phyloP scores from a whole-genome alignment of 2,888 invertebrate species.

The Heliconius aoede region DNA sequence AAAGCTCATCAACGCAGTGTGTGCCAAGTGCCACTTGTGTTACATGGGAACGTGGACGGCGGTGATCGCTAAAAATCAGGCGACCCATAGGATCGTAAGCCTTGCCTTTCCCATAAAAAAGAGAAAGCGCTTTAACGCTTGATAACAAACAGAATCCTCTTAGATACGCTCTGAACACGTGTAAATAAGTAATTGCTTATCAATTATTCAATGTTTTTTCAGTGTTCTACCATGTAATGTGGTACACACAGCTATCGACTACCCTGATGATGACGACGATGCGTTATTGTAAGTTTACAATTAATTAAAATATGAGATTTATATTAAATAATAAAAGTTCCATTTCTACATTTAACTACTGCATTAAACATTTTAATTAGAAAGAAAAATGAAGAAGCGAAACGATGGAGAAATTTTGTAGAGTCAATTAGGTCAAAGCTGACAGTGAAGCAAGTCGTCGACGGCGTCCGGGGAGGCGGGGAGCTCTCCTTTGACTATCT shows the following conservation, averaged over 20 bases:
- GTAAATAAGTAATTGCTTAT: neutral
- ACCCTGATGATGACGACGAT: conserved; percentile 64
- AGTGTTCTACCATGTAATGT: conserved; percentile 87
- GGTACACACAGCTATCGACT: conserved; percentile 73
- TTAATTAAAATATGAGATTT: too few relatives aligned
- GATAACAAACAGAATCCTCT: neutral
- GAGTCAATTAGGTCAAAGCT: conserved; percentile 90
- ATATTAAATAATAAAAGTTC: neutral
- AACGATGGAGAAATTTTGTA: conserved; percentile 88
- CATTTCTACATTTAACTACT: neutral
- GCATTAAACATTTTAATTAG: conserved; percentile 52
- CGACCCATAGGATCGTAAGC: too few relatives aligned
- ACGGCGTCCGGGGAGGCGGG: conserved; percentile 90
- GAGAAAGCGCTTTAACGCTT: too few relatives aligned
- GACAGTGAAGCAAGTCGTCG: conserved; percentile 93
- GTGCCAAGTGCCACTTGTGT: too few relatives aligned
- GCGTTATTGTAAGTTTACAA: conserved; percentile 69
- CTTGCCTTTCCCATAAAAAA: too few relatives aligned
- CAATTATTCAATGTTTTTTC: conserved; percentile 33
- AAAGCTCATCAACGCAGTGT: too few relatives aligned
- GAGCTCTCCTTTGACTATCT: conserved; percentile 92
- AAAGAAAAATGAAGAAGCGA: conserved; percentile 80
- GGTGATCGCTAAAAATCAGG: too few relatives aligned
- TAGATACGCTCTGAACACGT: neutral
- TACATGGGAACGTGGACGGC: too few relatives aligned